phyloP scores from a whole-genome alignment of 2,113 vertebrate genomes.

The Gallinago jamesoni region DNA sequence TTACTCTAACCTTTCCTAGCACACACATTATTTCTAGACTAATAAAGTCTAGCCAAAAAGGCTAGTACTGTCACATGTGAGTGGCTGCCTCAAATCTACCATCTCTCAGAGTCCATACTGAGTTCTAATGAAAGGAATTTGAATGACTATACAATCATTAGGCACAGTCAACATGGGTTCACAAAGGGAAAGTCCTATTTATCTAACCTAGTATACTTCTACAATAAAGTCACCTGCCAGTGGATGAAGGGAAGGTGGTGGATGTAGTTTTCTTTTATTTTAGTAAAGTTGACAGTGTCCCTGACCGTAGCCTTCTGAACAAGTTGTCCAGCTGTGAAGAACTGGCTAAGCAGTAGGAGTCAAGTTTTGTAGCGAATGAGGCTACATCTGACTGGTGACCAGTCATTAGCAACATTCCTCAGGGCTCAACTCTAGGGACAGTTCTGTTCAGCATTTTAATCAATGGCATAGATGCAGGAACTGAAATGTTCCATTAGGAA shows the following conservation, averaged over 20 bases:
- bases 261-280: background rate
- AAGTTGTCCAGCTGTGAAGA: background rate
- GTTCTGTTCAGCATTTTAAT: background rate
- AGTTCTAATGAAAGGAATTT: background rate
- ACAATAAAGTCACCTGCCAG: background rate
- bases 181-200: background rate
- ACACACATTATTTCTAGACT: background rate
- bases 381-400: fast-evolving
- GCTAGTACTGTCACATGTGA: fast-evolving
- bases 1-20: background rate
- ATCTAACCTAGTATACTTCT: background rate
- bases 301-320: background rate
- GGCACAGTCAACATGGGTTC: background rate
- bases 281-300: background rate
- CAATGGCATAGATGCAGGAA: background rate
- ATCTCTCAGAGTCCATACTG: background rate
- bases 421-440: background rate
- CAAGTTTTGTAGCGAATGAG: background rate
- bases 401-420: background rate
- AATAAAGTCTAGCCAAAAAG: background rate
- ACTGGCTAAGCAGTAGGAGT: background rate
- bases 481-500: background rate
- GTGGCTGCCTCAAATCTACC: background rate
- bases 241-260: background rate
- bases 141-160: background rate